Percentiles rank a stretch among this genome's conserved stretches.
These are phyloP conservation scores for Crioceris asparagi DNA, from an alignment of 2,888 invertebrate genomes.

Conservation along the genomic window DNA sequence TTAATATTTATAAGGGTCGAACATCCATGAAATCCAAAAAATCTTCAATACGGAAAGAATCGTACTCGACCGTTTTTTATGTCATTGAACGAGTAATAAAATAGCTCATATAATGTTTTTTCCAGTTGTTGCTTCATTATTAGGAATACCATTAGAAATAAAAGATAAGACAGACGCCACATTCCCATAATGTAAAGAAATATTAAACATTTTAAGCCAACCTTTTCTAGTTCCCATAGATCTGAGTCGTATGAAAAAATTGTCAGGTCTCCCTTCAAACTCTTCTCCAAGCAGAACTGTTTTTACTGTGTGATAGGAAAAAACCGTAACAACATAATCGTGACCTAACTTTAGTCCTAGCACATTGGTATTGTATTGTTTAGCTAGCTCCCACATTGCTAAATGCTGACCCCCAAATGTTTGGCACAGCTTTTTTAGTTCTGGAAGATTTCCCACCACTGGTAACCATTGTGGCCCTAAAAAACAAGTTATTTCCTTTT, in stretches of 20 bases:
- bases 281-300: constrained; percentile 47
- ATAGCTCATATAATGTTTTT: too few relatives aligned
- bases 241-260: constrained; percentile 50
- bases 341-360: constrained; percentile 48
- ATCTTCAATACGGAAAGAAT: too few relatives aligned
- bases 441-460: constrained; percentile 35
- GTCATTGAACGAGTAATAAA: too few relatives aligned
- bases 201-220: constrained; percentile 22
- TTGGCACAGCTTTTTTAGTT: constrained; percentile 31
- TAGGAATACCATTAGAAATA: too few relatives aligned
- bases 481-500: too few relatives aligned
- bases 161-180: too few relatives aligned
- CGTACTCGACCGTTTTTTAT: too few relatives aligned
- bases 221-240: constrained; percentile 52
- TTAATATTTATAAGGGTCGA: too few relatives aligned
- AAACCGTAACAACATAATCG: constrained; percentile 44
- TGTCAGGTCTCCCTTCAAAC: constrained; percentile 55
- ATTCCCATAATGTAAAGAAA: too few relatives aligned
- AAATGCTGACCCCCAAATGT: constrained; percentile 42
- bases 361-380: constrained; percentile 42
- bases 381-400: constrained; percentile 40
- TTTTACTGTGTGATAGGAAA: constrained; percentile 42
- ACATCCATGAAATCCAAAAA: too few relatives aligned
- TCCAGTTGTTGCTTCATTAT: too few relatives aligned
- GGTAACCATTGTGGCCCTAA: constrained; percentile 41